phyloP scores from a whole-genome alignment of 2,797 vertebrate genomes.

The Coendou prehensilis region DNA sequence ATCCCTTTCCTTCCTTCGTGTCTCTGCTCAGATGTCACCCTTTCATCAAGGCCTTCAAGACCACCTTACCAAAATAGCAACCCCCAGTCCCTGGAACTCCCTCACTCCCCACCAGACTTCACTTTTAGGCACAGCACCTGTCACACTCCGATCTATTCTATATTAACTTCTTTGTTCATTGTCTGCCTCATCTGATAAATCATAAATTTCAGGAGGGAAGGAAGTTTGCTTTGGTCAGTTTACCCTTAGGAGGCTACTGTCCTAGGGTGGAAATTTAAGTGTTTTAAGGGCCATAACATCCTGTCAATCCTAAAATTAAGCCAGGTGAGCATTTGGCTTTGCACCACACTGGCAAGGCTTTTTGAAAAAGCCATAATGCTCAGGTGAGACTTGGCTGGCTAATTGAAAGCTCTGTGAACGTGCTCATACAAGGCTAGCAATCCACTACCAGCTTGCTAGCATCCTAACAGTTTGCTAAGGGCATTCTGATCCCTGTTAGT shows the following conservation, averaged over 20 bases:
- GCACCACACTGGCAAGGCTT: not conserved
- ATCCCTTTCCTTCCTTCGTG: not conserved
- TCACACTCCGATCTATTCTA: not conserved
- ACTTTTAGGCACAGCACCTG: not conserved
- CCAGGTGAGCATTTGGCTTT: not conserved
- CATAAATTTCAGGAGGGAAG: not conserved
- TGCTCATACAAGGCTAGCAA: not conserved
- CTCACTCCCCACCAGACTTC: not conserved
- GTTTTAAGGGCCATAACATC: not conserved
- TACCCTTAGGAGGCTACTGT: not conserved
- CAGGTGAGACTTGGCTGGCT: not conserved
- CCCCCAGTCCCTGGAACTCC: not conserved
- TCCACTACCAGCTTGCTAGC: accelerated
- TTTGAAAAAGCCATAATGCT: not conserved
- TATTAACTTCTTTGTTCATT: not conserved
- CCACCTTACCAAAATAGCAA: not conserved
- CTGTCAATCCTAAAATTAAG: not conserved
- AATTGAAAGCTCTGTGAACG: not conserved
- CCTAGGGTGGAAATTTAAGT: constrained; percentile 16
- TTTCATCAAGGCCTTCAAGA: not conserved
- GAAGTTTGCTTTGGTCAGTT: constrained; percentile 21
- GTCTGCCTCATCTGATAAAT: not conserved
- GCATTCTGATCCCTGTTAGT: not conserved
- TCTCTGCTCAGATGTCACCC: not conserved
- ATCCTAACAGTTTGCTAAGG: not conserved